A percentile compares a stretch with the other conserved stretches of the same genome.
Conservation (phyloP, 2,888 invertebrate genomes). For the Pseudoips prasinana region DNA sequence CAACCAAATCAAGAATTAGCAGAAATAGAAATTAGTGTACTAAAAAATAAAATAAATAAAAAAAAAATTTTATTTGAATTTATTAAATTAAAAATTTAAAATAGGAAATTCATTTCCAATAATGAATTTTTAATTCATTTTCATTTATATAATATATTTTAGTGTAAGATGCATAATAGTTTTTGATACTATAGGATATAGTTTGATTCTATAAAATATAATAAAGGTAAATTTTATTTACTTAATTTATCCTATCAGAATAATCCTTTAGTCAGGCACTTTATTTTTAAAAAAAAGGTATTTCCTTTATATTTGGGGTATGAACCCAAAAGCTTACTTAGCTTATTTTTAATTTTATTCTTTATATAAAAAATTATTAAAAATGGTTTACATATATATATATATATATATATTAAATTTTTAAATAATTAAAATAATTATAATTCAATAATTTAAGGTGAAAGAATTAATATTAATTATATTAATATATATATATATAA, state of each 20-base stretch:
- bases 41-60: constrained; percentile 76
- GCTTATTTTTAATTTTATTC: constrained; percentile 65
- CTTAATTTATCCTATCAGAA: constrained; percentile 72
- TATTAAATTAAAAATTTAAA: constrained; percentile 72
- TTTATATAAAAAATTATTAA: constrained; percentile 40
- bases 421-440: constrained; percentile 33
- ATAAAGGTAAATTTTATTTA: constrained; percentile 73
- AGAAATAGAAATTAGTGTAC: constrained; percentile 64
- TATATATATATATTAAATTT: constrained; percentile 29
- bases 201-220: constrained; percentile 84
- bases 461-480: constrained; percentile 34
- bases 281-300: constrained; percentile 71
- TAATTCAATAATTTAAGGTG: constrained; percentile 32
- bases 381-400: constrained; percentile 30
- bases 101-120: constrained; percentile 76
- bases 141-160: no score
- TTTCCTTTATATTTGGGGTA: constrained; percentile 82
- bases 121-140: constrained; percentile 46
- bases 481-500: constrained; percentile 25
- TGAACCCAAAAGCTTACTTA: constrained; percentile 84
- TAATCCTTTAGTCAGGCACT: constrained; percentile 74
- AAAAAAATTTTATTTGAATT: constrained; percentile 78
- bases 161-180: constrained; percentile 83
- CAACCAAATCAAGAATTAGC: constrained; percentile 66
- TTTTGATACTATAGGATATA: constrained; percentile 83